These are phyloP conservation scores for Amazona guildingii DNA, from an alignment of 2,113 vertebrate genomes.

Conservation along the genomic window DNA sequence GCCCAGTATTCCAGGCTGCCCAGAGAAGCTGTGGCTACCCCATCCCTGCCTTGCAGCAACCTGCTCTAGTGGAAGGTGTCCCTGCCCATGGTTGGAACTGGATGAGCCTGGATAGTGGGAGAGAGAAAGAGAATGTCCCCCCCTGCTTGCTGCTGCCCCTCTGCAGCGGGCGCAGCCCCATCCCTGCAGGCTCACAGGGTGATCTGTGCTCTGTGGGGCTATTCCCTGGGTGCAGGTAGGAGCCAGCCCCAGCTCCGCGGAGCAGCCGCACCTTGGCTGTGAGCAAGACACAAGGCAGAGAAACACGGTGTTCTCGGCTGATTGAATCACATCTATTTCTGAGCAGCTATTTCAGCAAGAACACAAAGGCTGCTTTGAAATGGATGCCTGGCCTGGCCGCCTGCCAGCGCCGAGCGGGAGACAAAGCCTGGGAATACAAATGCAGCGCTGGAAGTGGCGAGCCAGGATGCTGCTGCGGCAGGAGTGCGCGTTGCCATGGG, in stretches of 20 bases:
- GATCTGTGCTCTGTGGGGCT: not conserved
- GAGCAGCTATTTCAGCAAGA: not conserved
- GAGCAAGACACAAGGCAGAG: not conserved
- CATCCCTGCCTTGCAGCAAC: not conserved
- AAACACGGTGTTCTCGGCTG: not conserved
- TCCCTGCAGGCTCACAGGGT: not conserved
- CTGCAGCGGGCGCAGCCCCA: not conserved
- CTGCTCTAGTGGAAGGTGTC: not conserved
- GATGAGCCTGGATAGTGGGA: not conserved
- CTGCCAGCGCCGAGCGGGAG: slow-evolving; percentile 46
- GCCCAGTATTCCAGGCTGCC: not conserved
- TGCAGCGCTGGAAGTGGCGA: slow-evolving; percentile 8
- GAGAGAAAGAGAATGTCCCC: not conserved
- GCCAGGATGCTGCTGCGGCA: slow-evolving; percentile 35
- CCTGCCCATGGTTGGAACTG: not conserved
- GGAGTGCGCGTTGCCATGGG: slow-evolving; percentile 70
- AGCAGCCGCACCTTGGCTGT: fast-evolving
- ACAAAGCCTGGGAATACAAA: slow-evolving; percentile 67
- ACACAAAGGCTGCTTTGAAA: slow-evolving; percentile 65
- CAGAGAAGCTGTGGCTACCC: not conserved
- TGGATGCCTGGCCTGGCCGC: slow-evolving; percentile 62
- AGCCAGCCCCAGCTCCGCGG: not conserved
- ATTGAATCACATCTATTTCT: not conserved
- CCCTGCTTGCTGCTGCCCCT: fast-evolving
- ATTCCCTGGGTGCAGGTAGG: fast-evolving